Conservation (phyloP, 1,140 invertebrate genomes). For the Eriosoma lanigerum region DNA sequence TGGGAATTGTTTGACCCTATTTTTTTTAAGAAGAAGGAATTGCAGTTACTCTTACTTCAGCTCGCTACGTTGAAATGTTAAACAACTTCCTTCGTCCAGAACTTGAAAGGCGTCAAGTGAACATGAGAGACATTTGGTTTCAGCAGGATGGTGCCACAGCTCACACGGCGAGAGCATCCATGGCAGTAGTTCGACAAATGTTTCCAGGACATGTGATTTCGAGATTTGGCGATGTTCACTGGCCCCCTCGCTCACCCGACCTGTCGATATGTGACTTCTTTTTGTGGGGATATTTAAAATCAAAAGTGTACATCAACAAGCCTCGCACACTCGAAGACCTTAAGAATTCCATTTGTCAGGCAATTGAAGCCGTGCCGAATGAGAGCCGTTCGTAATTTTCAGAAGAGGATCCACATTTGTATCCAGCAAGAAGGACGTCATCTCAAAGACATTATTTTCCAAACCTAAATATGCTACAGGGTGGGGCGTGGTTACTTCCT, state of each 20-base stretch:
- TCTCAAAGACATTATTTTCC: conserved; percentile 28
- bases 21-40: conserved; percentile 44
- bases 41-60: conserved; percentile 53
- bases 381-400: conserved; percentile 11
- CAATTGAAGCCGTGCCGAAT: background rate
- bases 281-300: too few relatives aligned
- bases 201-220: too few relatives aligned
- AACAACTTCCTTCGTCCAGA: too few relatives aligned
- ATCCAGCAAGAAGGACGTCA: too few relatives aligned
- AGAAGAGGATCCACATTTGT: too few relatives aligned
- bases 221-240: too few relatives aligned
- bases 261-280: too few relatives aligned
- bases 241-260: too few relatives aligned
- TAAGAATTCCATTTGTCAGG: conserved; percentile 2
- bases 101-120: conserved; percentile 52
- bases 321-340: conserved; percentile 13
- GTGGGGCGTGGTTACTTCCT: too few relatives aligned
- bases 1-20: conserved; percentile 42
- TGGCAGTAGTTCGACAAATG: too few relatives aligned
- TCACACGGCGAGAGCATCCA: conserved; percentile 53
- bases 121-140: conserved; percentile 54
- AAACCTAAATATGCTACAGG: conserved; percentile 8
- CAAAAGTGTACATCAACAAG: background rate
- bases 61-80: conserved; percentile 54
- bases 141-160: conserved; percentile 54